Conservation (phyloP, 2,113 vertebrate species). For the Lepus europaeus region DNA sequence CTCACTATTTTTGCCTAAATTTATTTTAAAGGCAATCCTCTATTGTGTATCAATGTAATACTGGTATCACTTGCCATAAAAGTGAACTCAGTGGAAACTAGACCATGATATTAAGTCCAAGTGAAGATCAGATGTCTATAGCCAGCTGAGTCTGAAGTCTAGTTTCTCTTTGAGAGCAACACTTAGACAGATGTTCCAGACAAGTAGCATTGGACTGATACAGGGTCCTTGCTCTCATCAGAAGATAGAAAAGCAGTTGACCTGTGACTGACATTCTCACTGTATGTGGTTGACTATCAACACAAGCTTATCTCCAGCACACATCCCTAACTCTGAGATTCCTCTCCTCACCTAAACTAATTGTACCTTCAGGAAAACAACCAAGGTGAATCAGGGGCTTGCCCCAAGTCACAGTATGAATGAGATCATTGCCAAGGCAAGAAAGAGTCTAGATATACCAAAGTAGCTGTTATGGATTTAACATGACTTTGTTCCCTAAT, state of each 20-base stretch:
- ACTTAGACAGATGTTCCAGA: neutral
- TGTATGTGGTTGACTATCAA: neutral
- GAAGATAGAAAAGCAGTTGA: neutral
- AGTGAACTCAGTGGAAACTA: neutral
- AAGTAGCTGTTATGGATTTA: neutral
- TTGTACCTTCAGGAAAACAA: neutral
- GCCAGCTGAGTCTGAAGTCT: neutral
- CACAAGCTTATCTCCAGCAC: neutral
- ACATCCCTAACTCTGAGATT: neutral
- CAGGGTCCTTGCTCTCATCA: neutral
- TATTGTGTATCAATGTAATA: neutral
- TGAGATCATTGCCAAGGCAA: neutral
- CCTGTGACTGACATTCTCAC: neutral
- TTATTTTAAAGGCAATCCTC: neutral
- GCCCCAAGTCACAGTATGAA: neutral
- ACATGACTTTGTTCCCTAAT: too few relatives aligned
- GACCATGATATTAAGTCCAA: neutral
- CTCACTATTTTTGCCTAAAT: slow-evolving; percentile 1
- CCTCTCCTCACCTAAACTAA: neutral
- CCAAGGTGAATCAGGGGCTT: neutral
- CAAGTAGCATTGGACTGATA: neutral
- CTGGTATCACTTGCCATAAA: neutral
- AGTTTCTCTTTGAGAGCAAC: slow-evolving; percentile 18
- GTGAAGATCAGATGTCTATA: neutral
- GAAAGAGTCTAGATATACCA: neutral